phyloP scores from a whole-genome alignment of 1,140 invertebrate species.

The Oryzaephilus surinamensis region DNA sequence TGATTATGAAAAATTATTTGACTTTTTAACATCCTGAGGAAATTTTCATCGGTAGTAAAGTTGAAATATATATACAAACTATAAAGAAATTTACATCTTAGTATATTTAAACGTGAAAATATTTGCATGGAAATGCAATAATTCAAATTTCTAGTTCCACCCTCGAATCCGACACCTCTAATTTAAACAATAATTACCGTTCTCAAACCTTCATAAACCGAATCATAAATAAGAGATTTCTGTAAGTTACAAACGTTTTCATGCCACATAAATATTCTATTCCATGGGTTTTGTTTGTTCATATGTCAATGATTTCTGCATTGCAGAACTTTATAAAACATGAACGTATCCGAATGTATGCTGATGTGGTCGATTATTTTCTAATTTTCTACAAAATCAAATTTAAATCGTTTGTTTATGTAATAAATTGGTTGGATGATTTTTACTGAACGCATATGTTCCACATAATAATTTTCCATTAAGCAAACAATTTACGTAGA shows the following conservation, averaged over 20 bases:
- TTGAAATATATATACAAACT: no score
- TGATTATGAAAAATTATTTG: no score
- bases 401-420: no score
- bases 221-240: constrained; percentile 12
- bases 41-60: no score
- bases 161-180: constrained; percentile 7
- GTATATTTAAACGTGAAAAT: no score
- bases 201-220: constrained; percentile 8
- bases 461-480: constrained; percentile 8
- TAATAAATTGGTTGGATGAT: no score
- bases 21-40: no score
- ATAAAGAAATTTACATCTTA: no score
- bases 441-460: no score
- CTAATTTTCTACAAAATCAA: no score
- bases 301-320: constrained; percentile 2
- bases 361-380: no score
- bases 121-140: constrained; percentile 8
- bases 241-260: constrained; percentile 9
- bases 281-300: constrained; percentile 15
- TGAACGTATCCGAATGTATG: no score
- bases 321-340: constrained; percentile 8
- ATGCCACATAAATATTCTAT: constrained; percentile 12
- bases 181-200: constrained; percentile 13
- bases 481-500: constrained; percentile 9
- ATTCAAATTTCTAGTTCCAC: constrained; percentile 5